Evolutionary conservation across 2,888 invertebrate genomes (phyloP), one percentile per base, ranked within the genome.

Genomic region (Agrypnus murinus): DNA sequence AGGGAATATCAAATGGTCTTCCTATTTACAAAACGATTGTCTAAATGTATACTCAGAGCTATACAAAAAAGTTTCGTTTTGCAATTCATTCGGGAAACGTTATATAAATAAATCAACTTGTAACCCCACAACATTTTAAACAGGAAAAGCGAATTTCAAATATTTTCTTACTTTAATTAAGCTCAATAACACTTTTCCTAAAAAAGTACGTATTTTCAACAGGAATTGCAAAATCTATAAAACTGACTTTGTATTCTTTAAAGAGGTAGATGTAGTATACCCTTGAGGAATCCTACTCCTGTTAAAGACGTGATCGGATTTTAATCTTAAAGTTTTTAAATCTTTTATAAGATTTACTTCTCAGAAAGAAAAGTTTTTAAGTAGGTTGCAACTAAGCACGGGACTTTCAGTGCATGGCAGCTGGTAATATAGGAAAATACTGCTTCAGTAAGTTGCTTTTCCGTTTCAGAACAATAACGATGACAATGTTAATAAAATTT

Each of bases 71-170:
- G 14, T 1, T 43, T n/a, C 4, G 12, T 5, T 45, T 9, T 1
- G 15, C 12, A 45, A 14, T 45, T 14, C 12, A 7, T 15, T 1
- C 15, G 14, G 17, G 45, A 4, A 15, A 45, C 1, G 17, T 45
- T 45, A 45, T 2, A 15, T 45, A 45, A n/a, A n/a, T n/a, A n/a
- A 45, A 45, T 45, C 15, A 45, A 45, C 14, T 17, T 45, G 15
- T 9, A 2, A 14, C 45, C 9, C 45, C 9, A 14, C 45, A 45
- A 7, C 5, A 45, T 8, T 45, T n/a, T 14, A 1, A 7, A 45
- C 7, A 15, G 17, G 17, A 15, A 8, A 9, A 19, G 4, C 15
- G 17, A 15, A 45, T 15, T 19, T 2, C 46, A 5, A 3, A 8
- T 17, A 19, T 17, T 12, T 17, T 14, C 45, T 7, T 25, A 3